Conservation (phyloP, 2,797 vertebrate genomes). For the Leptatherina wallacei region DNA sequence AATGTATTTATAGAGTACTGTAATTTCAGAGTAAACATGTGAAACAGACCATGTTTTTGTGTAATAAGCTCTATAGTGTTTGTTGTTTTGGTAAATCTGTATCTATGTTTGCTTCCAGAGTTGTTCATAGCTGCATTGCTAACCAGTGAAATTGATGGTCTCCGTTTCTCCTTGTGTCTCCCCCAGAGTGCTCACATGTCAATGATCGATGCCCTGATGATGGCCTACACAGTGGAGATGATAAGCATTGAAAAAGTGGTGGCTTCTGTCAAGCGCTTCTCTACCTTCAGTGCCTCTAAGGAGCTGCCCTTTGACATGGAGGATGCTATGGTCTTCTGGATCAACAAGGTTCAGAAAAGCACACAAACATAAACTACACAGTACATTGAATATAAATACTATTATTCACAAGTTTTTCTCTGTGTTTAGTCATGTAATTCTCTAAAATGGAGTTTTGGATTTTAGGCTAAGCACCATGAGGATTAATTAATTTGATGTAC, state of each 20-base stretch:
- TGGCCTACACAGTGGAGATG: conserved; percentile 99
- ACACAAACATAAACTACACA: neutral
- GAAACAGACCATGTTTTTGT: neutral
- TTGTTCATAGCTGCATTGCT: conserved; percentile 19
- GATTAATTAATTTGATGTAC: conserved; percentile 2
- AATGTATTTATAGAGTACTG: no score
- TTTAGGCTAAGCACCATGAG: neutral
- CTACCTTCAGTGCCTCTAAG: conserved; percentile 97
- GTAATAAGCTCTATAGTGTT: neutral
- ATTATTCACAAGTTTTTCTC: neutral
- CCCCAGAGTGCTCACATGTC: conserved; percentile 94
- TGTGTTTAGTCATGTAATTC: neutral
- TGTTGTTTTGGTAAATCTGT: conserved; percentile 7
- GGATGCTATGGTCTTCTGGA: conserved; percentile 99
- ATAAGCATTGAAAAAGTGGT: conserved; percentile 99
- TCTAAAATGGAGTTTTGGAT: neutral
- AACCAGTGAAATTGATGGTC: conserved; percentile 17
- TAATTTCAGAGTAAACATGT: neutral
- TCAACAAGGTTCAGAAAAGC: conserved; percentile 91
- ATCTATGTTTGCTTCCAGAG: neutral
- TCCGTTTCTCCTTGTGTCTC: conserved; percentile 20
- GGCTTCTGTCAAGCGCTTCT: conserved; percentile 95
- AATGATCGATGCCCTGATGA: conserved; percentile 98
- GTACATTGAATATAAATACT: neutral
- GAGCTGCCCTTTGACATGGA: conserved; percentile 97